Percentiles rank a stretch among this genome's conserved stretches.
These are phyloP conservation scores for Euwallacea fornicatus DNA, from an alignment of 1,140 invertebrate genomes.

Conservation along the genomic window DNA sequence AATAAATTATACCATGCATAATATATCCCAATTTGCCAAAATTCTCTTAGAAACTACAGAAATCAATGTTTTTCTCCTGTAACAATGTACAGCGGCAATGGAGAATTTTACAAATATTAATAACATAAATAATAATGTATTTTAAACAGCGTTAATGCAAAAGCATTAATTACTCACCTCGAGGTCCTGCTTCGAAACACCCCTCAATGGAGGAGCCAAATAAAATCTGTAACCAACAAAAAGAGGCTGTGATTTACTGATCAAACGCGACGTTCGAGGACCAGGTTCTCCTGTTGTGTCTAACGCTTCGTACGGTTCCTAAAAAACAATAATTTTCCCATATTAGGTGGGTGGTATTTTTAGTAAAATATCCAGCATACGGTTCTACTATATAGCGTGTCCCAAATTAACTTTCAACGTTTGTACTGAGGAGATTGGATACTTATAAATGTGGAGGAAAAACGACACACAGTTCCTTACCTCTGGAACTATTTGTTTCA, in stretches of 20 bases:
- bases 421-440: background rate
- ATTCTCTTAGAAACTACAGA: too few relatives aligned
- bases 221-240: constrained; percentile 48
- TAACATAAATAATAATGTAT: too few relatives aligned
- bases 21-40: too few relatives aligned
- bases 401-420: background rate
- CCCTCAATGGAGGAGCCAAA: constrained; percentile 43
- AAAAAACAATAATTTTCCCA: constrained; percentile 10
- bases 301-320: constrained; percentile 50
- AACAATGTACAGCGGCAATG: too few relatives aligned
- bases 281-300: constrained; percentile 46
- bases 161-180: constrained; percentile 40
- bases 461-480: constrained; percentile 27
- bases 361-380: background rate
- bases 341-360: background rate
- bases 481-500: constrained; percentile 47
- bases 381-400: background rate
- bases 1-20: too few relatives aligned
- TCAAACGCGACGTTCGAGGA: constrained; percentile 45
- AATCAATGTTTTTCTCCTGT: too few relatives aligned
- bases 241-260: constrained; percentile 38
- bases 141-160: too few relatives aligned
- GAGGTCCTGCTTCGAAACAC: constrained; percentile 42
- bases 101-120: too few relatives aligned
- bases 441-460: background rate